Base-by-base conservation (phyloP, 2,797 vertebrate genomes). In the Euthynnus affinis region DNA sequence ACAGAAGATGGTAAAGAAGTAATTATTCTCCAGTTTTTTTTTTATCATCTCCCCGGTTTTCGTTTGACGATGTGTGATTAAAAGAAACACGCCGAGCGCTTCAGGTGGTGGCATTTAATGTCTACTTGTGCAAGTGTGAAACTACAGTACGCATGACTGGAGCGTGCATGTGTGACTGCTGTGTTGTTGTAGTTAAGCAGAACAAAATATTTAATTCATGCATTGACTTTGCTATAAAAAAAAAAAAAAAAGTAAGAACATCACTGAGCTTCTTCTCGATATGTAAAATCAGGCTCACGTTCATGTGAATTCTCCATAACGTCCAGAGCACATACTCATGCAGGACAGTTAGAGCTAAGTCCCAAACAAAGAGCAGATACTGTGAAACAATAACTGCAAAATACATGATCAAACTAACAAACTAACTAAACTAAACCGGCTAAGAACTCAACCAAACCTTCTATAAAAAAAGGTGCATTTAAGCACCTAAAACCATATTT, bases 191-290 rank as follows among this genome's bases (percentile, higher is more conserved):
- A 56, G 42, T 42, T 5, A 12, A 64, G n/a, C 32, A 61, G 42
- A 40, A 56, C 20, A 59, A 69, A 61, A 75, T 75, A 37, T 60
- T 75, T 69, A 56, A 81, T 81, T 87, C 25, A 79, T 69, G 73
- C 15, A 3, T 5, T 29, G 53, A 75, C 17, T 57, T 44, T 6
- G 66, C 76, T 37, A 62, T 14, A n/a, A n/a, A n/a, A n/a, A n/a
- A n/a, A n/a, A n/a, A n/a, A n/a, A n/a, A 48, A 0, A 64, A 48
- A 78, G 73, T 46, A n/a, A 51, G n/a, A 70, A 66, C 64, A 70
- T 42, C 25, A 48, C 17, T 10, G 9, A 49, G 64, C n/a, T 34
- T 53, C 61, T 49, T 57, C n/a, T n/a, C n/a, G n/a, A n/a, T n/a
- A n/a, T n/a, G n/a, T n/a, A n/a, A n/a, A 44, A 60, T 29, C 10